Conservation (phyloP, 1,140 invertebrate genomes). For the Hyposmocoma kahamanoa region DNA sequence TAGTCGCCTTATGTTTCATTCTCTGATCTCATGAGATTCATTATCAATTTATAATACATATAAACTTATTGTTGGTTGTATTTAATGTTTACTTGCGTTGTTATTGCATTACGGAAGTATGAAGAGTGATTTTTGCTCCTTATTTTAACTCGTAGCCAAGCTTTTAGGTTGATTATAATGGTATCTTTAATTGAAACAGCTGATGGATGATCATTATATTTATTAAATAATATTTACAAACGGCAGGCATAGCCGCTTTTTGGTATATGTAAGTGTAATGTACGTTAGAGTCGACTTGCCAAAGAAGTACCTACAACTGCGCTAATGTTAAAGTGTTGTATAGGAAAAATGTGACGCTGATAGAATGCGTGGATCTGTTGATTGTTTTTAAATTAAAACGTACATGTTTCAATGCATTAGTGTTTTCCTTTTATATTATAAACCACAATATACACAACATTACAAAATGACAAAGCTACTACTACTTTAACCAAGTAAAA, state of each 20-base stretch:
- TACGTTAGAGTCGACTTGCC: slow-evolving; percentile 52
- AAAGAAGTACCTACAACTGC: slow-evolving; percentile 57
- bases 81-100: background rate
- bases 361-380: slow-evolving; percentile 47
- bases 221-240: too few species aligned
- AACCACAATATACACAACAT: too few species aligned
- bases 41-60: too few species aligned
- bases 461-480: too few species aligned
- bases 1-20: too few species aligned
- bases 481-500: too few species aligned
- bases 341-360: slow-evolving; percentile 17
- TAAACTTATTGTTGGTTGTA: too few species aligned
- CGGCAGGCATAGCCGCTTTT: too few species aligned
- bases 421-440: slow-evolving; percentile 15
- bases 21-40: too few species aligned
- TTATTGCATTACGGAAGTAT: background rate
- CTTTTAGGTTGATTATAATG: slow-evolving; percentile 6
- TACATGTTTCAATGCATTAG: slow-evolving; percentile 11
- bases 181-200: background rate
- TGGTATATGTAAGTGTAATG: too few species aligned
- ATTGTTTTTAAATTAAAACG: slow-evolving; percentile 58
- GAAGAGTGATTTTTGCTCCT: background rate
- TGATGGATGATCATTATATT: background rate
- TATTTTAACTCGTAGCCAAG: background rate
- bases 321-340: slow-evolving; percentile 35